Evolutionary conservation across 1,140 invertebrate genomes (phyloP), one percentile per base, ranked within the genome.

Genomic region (Thaumetopoea pityocampa): DNA sequence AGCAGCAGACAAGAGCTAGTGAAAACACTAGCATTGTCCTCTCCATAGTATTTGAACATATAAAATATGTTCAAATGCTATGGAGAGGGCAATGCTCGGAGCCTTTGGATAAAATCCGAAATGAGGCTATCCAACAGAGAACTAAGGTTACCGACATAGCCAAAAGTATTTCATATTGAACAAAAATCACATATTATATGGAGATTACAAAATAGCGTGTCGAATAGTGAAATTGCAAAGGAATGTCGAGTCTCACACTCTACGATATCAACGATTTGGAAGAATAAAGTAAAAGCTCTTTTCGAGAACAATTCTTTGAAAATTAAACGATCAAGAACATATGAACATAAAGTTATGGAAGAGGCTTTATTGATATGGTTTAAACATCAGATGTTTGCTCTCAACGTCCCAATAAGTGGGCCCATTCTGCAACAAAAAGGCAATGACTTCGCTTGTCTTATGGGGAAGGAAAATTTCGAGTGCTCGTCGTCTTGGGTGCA

Each of bases 231-330:
- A 26, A 8, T 48, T 22, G 43, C 27, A 45, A 48, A 50, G 19
- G 46, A 56, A 59, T 64, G 43, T 61, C 51, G 53, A 22, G n/a
- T n/a, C n/a, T 48, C 54, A 15, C 52, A 60, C 28, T 62, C 61
- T 18, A 67, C 61, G 51, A 67, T 67, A 38, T 66, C 54, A 50
- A 62, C 48, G 11, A 67, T 61, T 51, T 61, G 50, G 51, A 59
- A 57, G 49, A 17, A 51, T 5, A 63, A 66, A 51, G 51, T 60
- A 27, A 8, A 56, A 58, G 34, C 5, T 3, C 37, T 55, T 30
- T 59, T 35, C 40, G 34, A 59, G n/a, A 41, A 14, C 18, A 58
- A 55, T 51, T 46, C 23, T 44, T 57, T 69, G 46, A 57, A 66
- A 65, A 43, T 51, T 24, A 58, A 58, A 54, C 45, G 50, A 44